phyloP scores from a whole-genome alignment of 92 coral and sea anemone genomes.

The Paragorgia papillata region DNA sequence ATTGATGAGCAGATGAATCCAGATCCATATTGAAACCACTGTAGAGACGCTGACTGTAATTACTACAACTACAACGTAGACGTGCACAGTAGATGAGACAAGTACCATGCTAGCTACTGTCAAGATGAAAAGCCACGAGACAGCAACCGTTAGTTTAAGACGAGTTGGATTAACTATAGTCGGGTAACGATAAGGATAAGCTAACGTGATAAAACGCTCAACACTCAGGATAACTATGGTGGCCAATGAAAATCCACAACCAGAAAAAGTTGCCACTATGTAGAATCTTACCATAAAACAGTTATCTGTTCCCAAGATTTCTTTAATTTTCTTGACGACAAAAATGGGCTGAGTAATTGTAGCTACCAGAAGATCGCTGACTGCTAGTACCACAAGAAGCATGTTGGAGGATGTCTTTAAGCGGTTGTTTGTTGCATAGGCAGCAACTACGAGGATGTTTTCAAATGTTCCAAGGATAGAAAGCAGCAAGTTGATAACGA shows the following conservation, averaged over 20 bases:
- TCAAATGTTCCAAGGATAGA: background rate
- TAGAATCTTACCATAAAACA: background rate
- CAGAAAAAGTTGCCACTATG: background rate
- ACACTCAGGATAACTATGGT: slow-evolving; percentile 10
- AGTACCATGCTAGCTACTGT: background rate
- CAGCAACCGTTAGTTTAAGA: background rate
- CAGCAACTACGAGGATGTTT: background rate
- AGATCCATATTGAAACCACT: slow-evolving; percentile 5
- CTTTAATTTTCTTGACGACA: background rate
- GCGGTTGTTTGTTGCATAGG: slow-evolving; percentile 11
- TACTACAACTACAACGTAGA: background rate
- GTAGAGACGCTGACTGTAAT: background rate
- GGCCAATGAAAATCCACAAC: slow-evolving; percentile 27
- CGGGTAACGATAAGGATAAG: slow-evolving; percentile 29
- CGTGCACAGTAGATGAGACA: background rate
- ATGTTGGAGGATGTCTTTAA: slow-evolving; percentile 10
- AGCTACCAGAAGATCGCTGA: background rate
- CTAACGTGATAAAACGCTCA: slow-evolving; percentile 22
- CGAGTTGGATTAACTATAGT: slow-evolving; percentile 6
- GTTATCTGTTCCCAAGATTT: background rate
- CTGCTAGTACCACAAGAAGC: slow-evolving; percentile 1
- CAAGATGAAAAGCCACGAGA: background rate
- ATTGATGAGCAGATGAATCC: slow-evolving; percentile 30
- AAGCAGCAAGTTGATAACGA: background rate
- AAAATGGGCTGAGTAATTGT: background rate